Percentiles rank a stretch among this genome's conserved stretches.
phyloP scores from a whole-genome alignment of 2,113 vertebrate genomes.

The Scopus umbretta region DNA sequence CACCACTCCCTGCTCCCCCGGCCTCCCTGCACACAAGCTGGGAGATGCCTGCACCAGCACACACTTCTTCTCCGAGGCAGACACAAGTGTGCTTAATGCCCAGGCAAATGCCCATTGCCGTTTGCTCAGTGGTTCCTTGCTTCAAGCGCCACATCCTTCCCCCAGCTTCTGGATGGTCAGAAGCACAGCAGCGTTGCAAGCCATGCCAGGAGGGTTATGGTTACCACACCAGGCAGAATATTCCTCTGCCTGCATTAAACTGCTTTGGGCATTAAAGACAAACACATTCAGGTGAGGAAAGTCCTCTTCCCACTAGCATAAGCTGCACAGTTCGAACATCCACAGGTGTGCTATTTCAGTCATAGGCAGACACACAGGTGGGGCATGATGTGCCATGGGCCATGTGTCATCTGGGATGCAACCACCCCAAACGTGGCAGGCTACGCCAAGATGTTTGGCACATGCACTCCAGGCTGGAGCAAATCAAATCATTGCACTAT shows the following conservation, averaged over 20 bases:
- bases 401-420: not conserved
- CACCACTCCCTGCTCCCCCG: not conserved
- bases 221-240: not conserved
- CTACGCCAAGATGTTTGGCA: not conserved
- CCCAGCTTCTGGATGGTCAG: not conserved
- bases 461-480: not conserved
- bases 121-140: not conserved
- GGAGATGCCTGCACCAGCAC: not conserved
- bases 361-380: not conserved
- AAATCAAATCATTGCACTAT: not conserved
- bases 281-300: not conserved
- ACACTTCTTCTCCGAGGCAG: not conserved
- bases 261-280: not conserved
- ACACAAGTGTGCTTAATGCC: rapidly evolving
- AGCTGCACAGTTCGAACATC: not conserved
- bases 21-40: not conserved
- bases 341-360: not conserved
- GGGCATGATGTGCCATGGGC: rapidly evolving
- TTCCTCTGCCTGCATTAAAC: not conserved
- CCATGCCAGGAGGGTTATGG: not conserved
- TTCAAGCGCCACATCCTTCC: not conserved
- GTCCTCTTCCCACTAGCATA: not conserved
- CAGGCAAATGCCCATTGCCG: not conserved
- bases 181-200: rapidly evolving
- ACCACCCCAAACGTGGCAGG: not conserved